Conservation (phyloP, 2,797 vertebrate genomes). For the Ctenosaura bakeri region DNA sequence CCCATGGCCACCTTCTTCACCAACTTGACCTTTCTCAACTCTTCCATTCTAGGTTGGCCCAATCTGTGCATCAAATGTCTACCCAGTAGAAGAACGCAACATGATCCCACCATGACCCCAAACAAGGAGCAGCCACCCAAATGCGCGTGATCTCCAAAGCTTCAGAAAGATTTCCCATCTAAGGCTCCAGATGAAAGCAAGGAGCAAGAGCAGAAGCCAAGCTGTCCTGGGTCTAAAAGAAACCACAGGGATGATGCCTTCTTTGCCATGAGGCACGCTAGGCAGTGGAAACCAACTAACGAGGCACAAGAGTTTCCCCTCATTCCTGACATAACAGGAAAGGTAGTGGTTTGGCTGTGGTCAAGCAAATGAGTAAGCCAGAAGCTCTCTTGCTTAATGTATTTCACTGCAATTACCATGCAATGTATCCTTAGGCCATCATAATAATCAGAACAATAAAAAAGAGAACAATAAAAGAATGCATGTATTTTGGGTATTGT, state of each 20-base stretch:
- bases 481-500: neutral
- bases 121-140: neutral
- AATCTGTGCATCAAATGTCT: neutral
- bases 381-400: neutral
- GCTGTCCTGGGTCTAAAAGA: neutral
- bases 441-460: neutral
- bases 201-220: neutral
- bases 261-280: neutral
- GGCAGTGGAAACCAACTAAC: neutral
- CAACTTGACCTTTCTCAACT: neutral
- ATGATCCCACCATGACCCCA: neutral
- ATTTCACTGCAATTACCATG: neutral
- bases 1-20: too few relatives aligned
- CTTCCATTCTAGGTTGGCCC: neutral
- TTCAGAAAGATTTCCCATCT: neutral
- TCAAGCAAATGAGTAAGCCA: neutral
- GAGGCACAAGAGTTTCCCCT: neutral
- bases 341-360: neutral
- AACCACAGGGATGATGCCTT: neutral
- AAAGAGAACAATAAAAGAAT: neutral
- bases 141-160: too few relatives aligned
- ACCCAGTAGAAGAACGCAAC: neutral
- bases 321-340: neutral
- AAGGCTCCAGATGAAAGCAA: neutral
- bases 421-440: neutral